Conservation (phyloP, 92 coral and sea anemone species). For the Epizoanthus scotinus region DNA sequence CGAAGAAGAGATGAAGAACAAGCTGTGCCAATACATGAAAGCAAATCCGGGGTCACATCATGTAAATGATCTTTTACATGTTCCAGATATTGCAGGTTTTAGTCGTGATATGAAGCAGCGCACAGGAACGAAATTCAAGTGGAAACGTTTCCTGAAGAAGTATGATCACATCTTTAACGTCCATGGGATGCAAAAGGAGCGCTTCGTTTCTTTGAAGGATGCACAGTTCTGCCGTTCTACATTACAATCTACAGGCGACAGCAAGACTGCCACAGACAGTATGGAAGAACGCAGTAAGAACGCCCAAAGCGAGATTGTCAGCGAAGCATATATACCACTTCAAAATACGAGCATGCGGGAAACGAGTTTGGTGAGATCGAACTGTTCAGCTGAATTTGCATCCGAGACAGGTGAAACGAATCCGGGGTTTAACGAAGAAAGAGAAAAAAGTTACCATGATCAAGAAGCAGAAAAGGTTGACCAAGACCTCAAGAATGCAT, state of each 20-base stretch:
- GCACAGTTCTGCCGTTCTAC: too few relatives aligned
- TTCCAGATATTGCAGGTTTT: background rate
- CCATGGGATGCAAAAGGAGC: background rate
- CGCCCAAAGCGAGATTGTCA: background rate
- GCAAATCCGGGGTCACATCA: background rate
- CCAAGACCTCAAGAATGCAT: background rate
- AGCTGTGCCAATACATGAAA: background rate
- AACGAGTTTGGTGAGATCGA: background rate
- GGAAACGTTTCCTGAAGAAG: background rate
- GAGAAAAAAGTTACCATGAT: background rate
- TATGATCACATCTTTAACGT: background rate
- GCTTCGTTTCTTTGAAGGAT: constrained; percentile 3
- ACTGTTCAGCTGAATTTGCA: background rate
- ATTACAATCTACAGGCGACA: background rate
- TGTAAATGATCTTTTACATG: background rate
- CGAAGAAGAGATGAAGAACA: background rate
- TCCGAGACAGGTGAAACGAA: background rate
- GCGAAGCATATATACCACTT: too few relatives aligned
- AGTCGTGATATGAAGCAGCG: background rate
- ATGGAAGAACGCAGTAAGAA: background rate
- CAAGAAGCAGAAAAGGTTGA: background rate
- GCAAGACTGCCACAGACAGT: background rate
- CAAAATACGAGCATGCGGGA: background rate
- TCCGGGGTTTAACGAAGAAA: background rate
- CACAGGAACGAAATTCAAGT: background rate